Evolutionary conservation across 2,113 vertebrate genomes (phyloP).

Genomic region (Eulacestoma nigropectus): DNA sequence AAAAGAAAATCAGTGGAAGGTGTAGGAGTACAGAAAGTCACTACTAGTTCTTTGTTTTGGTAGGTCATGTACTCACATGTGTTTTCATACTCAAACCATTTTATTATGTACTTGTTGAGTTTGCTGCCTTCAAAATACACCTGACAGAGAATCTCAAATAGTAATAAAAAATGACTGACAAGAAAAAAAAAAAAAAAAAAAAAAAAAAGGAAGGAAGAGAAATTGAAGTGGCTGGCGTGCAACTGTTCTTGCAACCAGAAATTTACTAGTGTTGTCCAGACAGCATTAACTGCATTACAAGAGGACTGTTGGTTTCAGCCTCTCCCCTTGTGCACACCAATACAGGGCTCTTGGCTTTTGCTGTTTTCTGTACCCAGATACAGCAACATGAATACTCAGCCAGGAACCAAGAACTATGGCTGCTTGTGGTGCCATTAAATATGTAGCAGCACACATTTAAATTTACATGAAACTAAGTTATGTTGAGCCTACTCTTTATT

Average conservation of each 20-base stretch:
- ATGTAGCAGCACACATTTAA: not conserved
- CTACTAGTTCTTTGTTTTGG: not conserved
- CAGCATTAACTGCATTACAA: not conserved
- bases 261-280: not conserved
- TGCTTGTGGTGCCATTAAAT: not conserved
- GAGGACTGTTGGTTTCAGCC: not conserved
- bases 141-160: not conserved
- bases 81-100: not conserved
- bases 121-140: not conserved
- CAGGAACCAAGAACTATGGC: not conserved
- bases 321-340: not conserved
- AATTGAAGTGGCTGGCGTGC: not conserved
- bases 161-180: not conserved
- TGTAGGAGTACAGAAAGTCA: not conserved
- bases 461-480: not conserved
- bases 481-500: not conserved
- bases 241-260: not conserved
- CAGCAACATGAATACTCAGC: not conserved
- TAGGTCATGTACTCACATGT: not conserved
- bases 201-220: not conserved
- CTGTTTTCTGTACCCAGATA: not conserved
- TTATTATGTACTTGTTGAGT: not conserved
- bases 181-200: not conserved
- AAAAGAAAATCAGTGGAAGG: not conserved
- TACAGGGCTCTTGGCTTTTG: not conserved